Evolutionary conservation across 2,888 invertebrate genomes (phyloP), one percentile per base, ranked within the genome.

Genomic region (Ernsta delagoae): DNA sequence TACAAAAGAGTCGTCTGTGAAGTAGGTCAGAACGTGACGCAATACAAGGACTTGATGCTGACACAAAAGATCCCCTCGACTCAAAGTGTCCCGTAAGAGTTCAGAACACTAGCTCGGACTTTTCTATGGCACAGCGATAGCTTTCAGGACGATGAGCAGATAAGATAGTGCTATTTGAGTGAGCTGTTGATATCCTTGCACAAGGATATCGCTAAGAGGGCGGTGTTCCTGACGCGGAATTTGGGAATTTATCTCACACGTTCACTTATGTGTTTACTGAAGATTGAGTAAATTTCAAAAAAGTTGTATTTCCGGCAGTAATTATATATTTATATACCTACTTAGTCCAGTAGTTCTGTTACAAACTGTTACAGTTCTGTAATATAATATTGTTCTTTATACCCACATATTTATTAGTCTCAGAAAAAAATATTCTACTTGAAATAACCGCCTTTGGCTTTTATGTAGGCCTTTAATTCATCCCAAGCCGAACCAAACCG

Each of bases 51-150:
- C 69, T 63, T 69, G 59, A 69, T 53, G 69, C 69, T 69, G 69
- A 69, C 69, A 69, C 69, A 69, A 69, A 68, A 69, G 69, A 69
- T 68, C 68, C 68, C 67, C 63, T 69, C 43, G 59, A 63, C 50
- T 59, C 63, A 53, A 69, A 69, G 63, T 63, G 57, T 68, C 61
- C 62, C 62, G 62, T 68, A 68, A 68, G 67, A 57, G 61, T 63
- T 62, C 68, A 57, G 67, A 62, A 68, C 53, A 57, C 59, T 62
- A 54, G 68, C 68, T 62, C 34, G 63, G 69, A 69, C 50, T 63
- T 69, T 63, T 69, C 63, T 69, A 69, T 59, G 63, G 59, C 62
- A 59, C 4, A 41, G 39, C 57, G 65, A 65, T 57, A 65, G 65
- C 65, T 65, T 65, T 36, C 64, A 65, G 64, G 65, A n/a, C 59